These are phyloP conservation scores for Crocallis elinguaria DNA, from an alignment of 2,888 invertebrate species.

Conservation along the genomic window DNA sequence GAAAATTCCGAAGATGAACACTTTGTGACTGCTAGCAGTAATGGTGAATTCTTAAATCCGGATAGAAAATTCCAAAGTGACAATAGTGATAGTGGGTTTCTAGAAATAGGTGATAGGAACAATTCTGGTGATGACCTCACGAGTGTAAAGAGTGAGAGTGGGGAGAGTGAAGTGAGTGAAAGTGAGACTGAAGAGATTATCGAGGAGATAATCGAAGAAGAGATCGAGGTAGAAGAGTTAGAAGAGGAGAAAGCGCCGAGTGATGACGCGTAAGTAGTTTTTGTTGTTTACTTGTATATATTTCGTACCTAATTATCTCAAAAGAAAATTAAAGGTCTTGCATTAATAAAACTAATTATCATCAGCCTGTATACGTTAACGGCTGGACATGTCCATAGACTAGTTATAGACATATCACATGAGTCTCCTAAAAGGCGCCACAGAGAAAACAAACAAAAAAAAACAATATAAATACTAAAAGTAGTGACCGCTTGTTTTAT, in stretches of 20 bases:
- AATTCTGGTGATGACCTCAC: constrained; percentile 59
- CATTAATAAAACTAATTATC: no score
- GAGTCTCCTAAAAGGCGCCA: no score
- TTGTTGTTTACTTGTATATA: not conserved
- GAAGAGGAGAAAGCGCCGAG: constrained; percentile 21
- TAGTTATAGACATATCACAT: no score
- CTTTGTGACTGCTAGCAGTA: constrained; percentile 68
- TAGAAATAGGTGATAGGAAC: constrained; percentile 71
- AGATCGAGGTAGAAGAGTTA: constrained; percentile 40
- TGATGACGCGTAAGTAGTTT: constrained; percentile 30
- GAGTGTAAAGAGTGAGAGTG: constrained; percentile 56
- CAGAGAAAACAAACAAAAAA: no score
- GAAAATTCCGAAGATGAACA: constrained; percentile 44
- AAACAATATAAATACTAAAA: no score
- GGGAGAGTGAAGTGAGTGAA: constrained; percentile 37
- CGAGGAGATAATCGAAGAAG: constrained; percentile 56
- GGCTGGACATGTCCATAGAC: no score
- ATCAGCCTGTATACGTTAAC: no score
- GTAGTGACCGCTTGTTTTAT: no score
- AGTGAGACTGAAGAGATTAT: constrained; percentile 64
- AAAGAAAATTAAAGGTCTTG: no score
- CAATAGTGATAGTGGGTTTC: constrained; percentile 80
- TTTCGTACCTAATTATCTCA: no score
- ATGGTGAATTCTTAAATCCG: constrained; percentile 75
- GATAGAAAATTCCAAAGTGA: constrained; percentile 73